Evolutionary conservation across 1,140 invertebrate genomes (phyloP).

Genomic region (Whitmania pigra): DNA sequence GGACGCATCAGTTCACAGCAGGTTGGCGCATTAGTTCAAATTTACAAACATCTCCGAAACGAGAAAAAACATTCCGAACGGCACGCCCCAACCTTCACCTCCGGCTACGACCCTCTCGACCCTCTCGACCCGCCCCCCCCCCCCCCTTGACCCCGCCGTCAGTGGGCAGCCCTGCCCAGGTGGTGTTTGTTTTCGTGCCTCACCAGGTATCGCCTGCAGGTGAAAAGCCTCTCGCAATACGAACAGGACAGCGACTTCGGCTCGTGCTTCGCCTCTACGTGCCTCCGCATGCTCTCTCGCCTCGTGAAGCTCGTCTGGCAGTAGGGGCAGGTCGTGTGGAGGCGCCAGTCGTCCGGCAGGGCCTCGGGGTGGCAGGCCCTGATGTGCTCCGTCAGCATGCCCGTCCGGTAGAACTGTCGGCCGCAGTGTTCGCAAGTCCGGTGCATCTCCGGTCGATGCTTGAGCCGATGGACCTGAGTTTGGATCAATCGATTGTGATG

Average conservation of each 20-base stretch:
- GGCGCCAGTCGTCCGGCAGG: conserved; percentile 16
- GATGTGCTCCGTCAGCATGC: conserved; percentile 14
- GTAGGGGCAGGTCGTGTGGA: conserved; percentile 10
- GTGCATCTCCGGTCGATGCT: conserved; percentile 7
- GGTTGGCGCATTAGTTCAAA: too few species aligned
- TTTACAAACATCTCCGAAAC: too few species aligned
- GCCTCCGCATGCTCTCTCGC: conserved; percentile 1
- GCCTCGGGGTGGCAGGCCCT: conserved; percentile 10
- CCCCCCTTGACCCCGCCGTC: not conserved
- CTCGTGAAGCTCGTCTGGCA: conserved; percentile 7
- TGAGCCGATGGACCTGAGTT: conserved; percentile 4
- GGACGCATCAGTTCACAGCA: too few species aligned
- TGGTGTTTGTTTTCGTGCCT: conserved; percentile 12
- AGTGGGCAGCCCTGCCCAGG: not conserved
- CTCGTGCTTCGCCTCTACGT: conserved; percentile 15
- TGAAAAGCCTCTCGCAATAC: conserved; percentile 6
- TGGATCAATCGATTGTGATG: not conserved
- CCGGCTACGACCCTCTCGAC: too few species aligned
- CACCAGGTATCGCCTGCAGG: conserved; percentile 15
- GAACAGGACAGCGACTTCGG: not conserved
- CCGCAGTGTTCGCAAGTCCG: conserved; percentile 15
- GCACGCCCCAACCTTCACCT: too few species aligned
- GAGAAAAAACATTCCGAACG: too few species aligned
- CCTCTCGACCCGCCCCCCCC: too few species aligned
- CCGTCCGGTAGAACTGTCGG: conserved; percentile 8